Conservation (phyloP, 2,113 vertebrate species). For the Pyrgilauda ruficollis region DNA sequence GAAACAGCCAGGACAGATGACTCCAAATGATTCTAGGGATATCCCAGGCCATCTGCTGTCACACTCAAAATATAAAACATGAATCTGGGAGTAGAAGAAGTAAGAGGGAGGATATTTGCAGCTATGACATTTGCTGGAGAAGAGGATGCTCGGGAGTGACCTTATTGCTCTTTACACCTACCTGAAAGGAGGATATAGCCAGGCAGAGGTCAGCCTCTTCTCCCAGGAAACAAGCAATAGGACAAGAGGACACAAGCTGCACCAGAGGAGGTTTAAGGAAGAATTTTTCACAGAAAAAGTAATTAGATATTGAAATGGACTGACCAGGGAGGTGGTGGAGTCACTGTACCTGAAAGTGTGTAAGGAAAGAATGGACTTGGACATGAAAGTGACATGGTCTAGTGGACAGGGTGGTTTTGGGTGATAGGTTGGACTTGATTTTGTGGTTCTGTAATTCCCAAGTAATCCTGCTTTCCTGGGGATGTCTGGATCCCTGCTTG, state of each 20-base stretch:
- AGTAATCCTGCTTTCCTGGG: background rate
- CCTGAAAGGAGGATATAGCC: background rate
- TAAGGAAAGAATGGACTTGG: background rate
- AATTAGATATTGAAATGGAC: background rate
- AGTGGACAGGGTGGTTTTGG: no score
- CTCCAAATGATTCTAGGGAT: background rate
- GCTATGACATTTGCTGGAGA: background rate
- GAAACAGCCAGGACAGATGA: background rate
- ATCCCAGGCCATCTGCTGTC: background rate
- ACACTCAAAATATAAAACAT: background rate
- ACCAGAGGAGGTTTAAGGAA: background rate
- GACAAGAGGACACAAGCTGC: background rate
- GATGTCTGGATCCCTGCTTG: background rate
- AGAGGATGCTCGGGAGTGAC: background rate
- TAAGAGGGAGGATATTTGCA: background rate
- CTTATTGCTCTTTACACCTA: background rate
- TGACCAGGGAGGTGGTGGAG: background rate
- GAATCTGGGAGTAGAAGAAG: background rate
- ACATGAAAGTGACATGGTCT: background rate
- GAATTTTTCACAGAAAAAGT: background rate
- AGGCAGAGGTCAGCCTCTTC: background rate
- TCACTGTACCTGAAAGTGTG: no score
- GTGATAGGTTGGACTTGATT: background rate
- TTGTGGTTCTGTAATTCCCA: background rate
- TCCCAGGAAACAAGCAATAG: background rate